Evolutionary conservation across 2,113 vertebrate species (phyloP).

Genomic region (Ictidomys tridecemlineatus): DNA sequence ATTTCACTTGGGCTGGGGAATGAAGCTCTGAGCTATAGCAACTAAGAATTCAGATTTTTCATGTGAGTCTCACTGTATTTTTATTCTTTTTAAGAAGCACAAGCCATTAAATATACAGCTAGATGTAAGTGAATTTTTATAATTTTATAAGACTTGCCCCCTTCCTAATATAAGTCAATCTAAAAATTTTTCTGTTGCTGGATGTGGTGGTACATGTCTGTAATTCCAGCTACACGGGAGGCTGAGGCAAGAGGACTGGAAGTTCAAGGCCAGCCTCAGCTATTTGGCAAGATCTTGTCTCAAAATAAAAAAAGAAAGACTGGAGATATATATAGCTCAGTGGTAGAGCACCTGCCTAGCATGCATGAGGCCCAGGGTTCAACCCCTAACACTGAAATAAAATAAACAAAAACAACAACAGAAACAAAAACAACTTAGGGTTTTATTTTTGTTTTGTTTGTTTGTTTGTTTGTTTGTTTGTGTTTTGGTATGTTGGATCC

Average conservation of each 20-base stretch:
- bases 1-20: background rate
- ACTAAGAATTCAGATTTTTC: background rate
- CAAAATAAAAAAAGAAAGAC: background rate
- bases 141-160: background rate
- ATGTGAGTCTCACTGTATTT: background rate
- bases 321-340: no score
- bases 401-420: background rate
- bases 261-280: background rate
- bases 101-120: background rate
- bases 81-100: constrained; percentile 15
- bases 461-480: no score
- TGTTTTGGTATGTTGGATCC: no score
- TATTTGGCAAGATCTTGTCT: background rate
- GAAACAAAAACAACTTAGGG: no score
- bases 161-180: background rate
- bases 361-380: no score
- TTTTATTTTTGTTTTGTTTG: no score
- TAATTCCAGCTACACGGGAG: background rate
- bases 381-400: background rate
- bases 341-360: no score
- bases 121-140: background rate
- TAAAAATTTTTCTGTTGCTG: background rate
- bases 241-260: background rate
- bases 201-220: background rate
- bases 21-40: background rate